Evolutionary conservation across 2,888 invertebrate species (phyloP).

Genomic region (Volucella inanis): DNA sequence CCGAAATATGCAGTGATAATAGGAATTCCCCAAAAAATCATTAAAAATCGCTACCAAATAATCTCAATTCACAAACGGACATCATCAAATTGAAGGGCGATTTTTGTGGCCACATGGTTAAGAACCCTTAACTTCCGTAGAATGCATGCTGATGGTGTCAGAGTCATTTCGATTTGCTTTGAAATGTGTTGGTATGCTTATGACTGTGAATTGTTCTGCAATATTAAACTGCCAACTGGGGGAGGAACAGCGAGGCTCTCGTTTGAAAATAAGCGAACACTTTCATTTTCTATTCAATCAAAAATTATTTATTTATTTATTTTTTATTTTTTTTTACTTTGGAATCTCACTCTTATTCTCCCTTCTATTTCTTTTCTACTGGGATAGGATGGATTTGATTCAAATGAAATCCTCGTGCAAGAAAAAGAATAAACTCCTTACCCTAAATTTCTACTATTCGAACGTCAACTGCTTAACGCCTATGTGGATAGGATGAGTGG

Average conservation of each 20-base stretch:
- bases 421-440: slow-evolving; percentile 30
- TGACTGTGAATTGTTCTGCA: slow-evolving; percentile 65
- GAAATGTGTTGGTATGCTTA: slow-evolving; percentile 58
- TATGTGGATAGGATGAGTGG: slow-evolving; percentile 20
- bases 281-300: slow-evolving; percentile 40
- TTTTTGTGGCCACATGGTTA: slow-evolving; percentile 69
- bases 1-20: slow-evolving; percentile 41
- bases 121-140: slow-evolving; percentile 56
- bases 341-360: slow-evolving; percentile 26
- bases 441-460: background rate
- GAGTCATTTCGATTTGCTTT: slow-evolving; percentile 29
- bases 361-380: slow-evolving; percentile 20
- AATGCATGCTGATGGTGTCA: slow-evolving; percentile 20
- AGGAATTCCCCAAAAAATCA: slow-evolving; percentile 30
- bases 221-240: slow-evolving; percentile 15
- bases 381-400: slow-evolving; percentile 61
- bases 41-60: slow-evolving; percentile 37
- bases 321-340: slow-evolving; percentile 34
- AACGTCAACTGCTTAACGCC: background rate
- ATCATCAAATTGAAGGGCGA: slow-evolving; percentile 54
- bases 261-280: slow-evolving; percentile 46
- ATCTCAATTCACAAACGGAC: slow-evolving; percentile 45
- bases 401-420: slow-evolving; percentile 29
- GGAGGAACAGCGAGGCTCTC: slow-evolving; percentile 23
- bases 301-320: slow-evolving; percentile 30